Evolutionary conservation across 92 coral and sea anemone species (phyloP), one percentile per base, ranked within the genome.

Genomic region (Bergia puertoricense): DNA sequence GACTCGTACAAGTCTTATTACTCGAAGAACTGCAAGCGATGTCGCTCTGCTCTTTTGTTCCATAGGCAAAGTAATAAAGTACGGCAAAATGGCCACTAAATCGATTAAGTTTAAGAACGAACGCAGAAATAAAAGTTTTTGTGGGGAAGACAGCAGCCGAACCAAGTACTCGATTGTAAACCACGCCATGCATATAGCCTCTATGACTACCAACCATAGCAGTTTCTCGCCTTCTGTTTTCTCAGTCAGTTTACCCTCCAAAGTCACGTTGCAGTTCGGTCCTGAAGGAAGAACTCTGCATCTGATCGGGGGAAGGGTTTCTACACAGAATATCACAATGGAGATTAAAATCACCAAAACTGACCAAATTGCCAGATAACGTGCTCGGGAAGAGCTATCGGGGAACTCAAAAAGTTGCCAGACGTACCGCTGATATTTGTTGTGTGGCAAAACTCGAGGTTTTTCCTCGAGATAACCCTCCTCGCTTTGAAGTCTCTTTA

Each of bases 371-470:
- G 99, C 99, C 39, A 97, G 86, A 39, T 95, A 74, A 5, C 99
- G 92, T 23, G 99, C 99, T 4, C 65, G 85, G 85, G 76, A 62
- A 0, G 99, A 97, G 74, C 99, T 97, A 68, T 97, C 99, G 0
- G 99, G 99, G 62, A 91, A 96, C 79, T 97, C 99, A 77, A 95
- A 97, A 23, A 97, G 91, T 46, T 92, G 92, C 99, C 99, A 97
- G 37, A 95, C 75, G 30, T 88, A 89, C 41, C 92, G 89, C 86
- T 97, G 99, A 46, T 90, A 80, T 90, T 66, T 44, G 86, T 95
- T 94, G 23, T 54, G 79, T 36, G 99, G 99, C 82, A 97, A 66
- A 18, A 88, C 90, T 77, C 89, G 88, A 40, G 77, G 92, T 22
- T 89, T 91, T 13, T 94, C 91, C 68, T 88, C 86, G 0, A 92